These are phyloP conservation scores for Psococerastis gibbosa DNA, from an alignment of 2,888 invertebrate species.

Conservation along the genomic window DNA sequence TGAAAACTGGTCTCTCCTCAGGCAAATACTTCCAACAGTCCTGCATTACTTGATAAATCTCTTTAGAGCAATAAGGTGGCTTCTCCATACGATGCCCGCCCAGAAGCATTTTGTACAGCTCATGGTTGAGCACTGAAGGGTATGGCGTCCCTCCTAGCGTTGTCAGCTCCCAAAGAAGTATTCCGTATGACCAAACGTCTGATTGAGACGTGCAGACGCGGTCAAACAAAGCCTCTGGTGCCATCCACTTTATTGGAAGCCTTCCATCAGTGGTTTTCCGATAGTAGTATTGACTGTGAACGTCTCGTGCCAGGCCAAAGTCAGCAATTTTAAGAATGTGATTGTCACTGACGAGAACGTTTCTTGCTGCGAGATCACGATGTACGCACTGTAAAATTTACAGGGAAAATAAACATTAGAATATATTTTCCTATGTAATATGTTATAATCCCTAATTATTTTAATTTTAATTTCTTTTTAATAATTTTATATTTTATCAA, in stretches of 20 bases:
- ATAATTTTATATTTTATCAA: too few species aligned
- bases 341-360: conserved; percentile 87
- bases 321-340: conserved; percentile 94
- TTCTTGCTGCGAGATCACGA: conserved; percentile 91
- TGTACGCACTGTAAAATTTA: conserved; percentile 80
- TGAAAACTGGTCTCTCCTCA: conserved; percentile 71
- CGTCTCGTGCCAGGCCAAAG: conserved; percentile 91
- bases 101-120: conserved; percentile 76
- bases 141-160: conserved; percentile 95
- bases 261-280: conserved; percentile 93
- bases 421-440: too few species aligned
- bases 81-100: conserved; percentile 90
- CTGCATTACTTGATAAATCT: conserved; percentile 90
- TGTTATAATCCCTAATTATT: too few species aligned
- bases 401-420: too few species aligned
- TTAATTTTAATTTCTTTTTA: too few species aligned
- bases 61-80: conserved; percentile 82
- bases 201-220: conserved; percentile 85
- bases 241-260: conserved; percentile 99
- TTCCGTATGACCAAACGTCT: conserved; percentile 95
- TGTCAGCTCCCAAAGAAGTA: conserved; percentile 96
- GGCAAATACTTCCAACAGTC: conserved; percentile 94
- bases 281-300: conserved; percentile 88
- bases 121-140: conserved; percentile 86
- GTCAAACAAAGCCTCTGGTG: conserved; percentile 90